phyloP scores from a whole-genome alignment of 2,888 invertebrate genomes.

The Spatulosminthurus flaviceps region DNA sequence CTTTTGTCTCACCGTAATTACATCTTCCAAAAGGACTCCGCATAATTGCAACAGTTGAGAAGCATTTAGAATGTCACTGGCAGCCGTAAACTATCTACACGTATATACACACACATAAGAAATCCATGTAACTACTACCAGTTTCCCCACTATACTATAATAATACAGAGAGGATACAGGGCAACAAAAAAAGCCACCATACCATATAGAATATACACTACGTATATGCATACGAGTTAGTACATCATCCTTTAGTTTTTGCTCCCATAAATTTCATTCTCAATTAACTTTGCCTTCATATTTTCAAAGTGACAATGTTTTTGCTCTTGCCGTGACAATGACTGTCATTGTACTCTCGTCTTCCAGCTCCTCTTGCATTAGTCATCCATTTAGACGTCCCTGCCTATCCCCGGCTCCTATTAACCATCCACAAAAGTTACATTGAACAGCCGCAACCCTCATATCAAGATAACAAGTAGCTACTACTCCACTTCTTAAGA shows the following conservation, averaged over 20 bases:
- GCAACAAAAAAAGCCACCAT: conserved; percentile 11
- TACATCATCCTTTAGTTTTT: conserved; percentile 23
- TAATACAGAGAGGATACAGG: not conserved
- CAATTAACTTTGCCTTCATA: conserved; percentile 54
- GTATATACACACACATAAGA: not conserved
- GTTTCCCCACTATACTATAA: not conserved
- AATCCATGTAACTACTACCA: not conserved
- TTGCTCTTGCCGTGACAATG: conserved; percentile 43
- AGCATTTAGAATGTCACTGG: not conserved
- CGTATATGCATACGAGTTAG: not conserved
- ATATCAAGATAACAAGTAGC: no score
- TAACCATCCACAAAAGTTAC: conserved; percentile 13
- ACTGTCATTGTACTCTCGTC: conserved; percentile 43
- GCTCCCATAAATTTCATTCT: conserved; percentile 54
- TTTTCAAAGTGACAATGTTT: conserved; percentile 50
- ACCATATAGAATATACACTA: no score
- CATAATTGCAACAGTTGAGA: not conserved
- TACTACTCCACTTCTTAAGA: conserved; percentile 15
- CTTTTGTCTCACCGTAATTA: not conserved
- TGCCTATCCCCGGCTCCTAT: not conserved
- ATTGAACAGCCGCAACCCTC: not conserved
- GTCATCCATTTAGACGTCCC: conserved; percentile 2
- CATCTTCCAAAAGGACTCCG: not conserved
- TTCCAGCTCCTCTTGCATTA: conserved; percentile 38
- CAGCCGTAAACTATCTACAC: not conserved